Conservation (phyloP, 1,140 invertebrate species). For the Pteromalus puparum region DNA sequence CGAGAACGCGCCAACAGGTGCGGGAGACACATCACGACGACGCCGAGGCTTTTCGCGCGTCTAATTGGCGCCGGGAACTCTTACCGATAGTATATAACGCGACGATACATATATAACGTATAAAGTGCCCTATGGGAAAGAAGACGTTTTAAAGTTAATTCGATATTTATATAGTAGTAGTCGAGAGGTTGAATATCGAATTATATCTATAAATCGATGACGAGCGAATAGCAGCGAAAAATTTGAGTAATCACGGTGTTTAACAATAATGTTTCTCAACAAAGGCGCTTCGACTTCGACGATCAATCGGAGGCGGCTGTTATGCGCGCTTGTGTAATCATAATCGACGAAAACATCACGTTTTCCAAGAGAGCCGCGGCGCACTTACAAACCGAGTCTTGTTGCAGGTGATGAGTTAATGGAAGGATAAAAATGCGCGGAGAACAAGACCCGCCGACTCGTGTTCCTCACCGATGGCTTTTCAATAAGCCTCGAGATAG, state of each 20-base stretch:
- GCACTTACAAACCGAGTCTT: not conserved
- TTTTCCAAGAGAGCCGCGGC: not conserved
- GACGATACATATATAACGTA: not conserved
- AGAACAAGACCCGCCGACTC: not conserved
- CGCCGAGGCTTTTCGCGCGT: not conserved
- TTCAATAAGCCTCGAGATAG: too few species aligned
- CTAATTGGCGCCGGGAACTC: not conserved
- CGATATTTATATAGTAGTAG: too few species aligned
- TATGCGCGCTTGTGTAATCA: not conserved
- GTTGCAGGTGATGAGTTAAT: not conserved
- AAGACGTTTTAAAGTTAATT: too few species aligned
- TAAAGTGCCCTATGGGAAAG: not conserved
- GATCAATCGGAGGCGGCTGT: not conserved
- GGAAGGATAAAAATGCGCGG: not conserved
- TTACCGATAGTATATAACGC: not conserved
- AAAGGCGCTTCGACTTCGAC: not conserved
- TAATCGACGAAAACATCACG: not conserved
- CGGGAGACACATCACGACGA: not conserved
- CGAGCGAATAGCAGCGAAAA: too few species aligned
- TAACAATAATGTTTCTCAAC: not conserved
- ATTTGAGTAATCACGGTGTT: too few species aligned
- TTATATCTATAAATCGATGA: too few species aligned
- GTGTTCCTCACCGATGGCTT: not conserved
- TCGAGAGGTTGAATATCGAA: too few species aligned
- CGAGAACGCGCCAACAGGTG: constrained; percentile 1